Base-by-base conservation (phyloP, 2,113 vertebrate genomes). In the Oxygymnocypris stewartii region DNA sequence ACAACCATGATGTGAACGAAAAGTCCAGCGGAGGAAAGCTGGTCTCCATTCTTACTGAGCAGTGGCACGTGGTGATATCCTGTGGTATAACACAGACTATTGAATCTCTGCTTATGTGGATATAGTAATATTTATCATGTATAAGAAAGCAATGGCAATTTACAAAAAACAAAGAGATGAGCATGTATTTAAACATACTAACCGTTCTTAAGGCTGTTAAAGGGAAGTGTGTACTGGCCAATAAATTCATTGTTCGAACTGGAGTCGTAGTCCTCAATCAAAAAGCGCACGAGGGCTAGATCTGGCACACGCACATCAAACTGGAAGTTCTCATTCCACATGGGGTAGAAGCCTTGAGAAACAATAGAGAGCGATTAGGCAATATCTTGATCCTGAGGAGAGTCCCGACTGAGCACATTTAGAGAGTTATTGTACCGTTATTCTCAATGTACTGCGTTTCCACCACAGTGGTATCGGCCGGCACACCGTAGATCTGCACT, bases 41-140 rank as follows among this genome's bases (percentile, higher is more conserved):
- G 91, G 89, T 98, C 94, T 80, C 98, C 98, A 0, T 94, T 96
- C 93, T 95, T 95, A 37, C 93, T 95, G 87, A 97, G 89, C 76
- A 99, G 95, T 76, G 99, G 97, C 87, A 99, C 91, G 2, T 99
- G 97, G 86, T 97, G 96, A 92, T 98, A 99, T 82, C 98, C 98
- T 99, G 93, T 59, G 79, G 86, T 57, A 28, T 20, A 89, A 85
- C 59, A 79, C 84, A 61, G 6, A 79, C 63, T 23, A 69, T 18
- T 35, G 65, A 51, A 1, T 51, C 4, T 6, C 49, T 51, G 49
- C 49, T 51, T 51, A 20, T 54, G 8, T 20, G 31, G 35, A 10
- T 71, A 40, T 71, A 1, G 0, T 2, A 20, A 54, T 71, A 40
- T 71, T 71, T 40, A 40, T 4, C 35, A 20, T 71, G 67, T 8